Conservation (phyloP, 2,888 invertebrate species). For the Caenorhabditis sp. region DNA sequence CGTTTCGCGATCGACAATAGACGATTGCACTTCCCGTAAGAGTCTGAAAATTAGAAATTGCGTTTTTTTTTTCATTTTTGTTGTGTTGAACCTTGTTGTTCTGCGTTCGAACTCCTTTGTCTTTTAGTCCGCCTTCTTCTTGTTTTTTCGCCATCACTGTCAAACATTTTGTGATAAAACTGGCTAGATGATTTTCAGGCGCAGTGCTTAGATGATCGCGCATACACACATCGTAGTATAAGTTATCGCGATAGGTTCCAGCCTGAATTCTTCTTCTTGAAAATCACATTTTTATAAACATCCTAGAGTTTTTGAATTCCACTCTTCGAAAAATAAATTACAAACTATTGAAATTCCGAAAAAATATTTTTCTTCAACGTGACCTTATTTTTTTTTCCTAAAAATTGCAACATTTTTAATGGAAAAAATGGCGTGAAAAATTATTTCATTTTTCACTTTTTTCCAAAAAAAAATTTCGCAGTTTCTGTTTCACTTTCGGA, state of each 20-base stretch:
- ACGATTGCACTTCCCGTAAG: constrained; percentile 78
- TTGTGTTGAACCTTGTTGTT: constrained; percentile 9
- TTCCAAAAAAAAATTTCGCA: too few species aligned
- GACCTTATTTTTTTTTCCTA: too few species aligned
- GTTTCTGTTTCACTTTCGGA: too few species aligned
- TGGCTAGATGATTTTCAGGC: constrained; percentile 74
- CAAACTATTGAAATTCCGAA: too few species aligned
- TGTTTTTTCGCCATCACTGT: constrained; percentile 8
- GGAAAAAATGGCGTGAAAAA: too few species aligned
- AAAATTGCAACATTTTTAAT: too few species aligned
- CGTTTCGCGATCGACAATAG: constrained; percentile 91
- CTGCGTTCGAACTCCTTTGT: constrained; percentile 2
- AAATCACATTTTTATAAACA: too few species aligned
- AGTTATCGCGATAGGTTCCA: constrained; percentile 88
- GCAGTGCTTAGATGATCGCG: constrained; percentile 79
- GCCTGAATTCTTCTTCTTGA: too few species aligned
- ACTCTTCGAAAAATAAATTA: too few species aligned
- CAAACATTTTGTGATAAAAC: constrained; percentile 65
- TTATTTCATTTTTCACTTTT: too few species aligned
- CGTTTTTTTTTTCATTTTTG: not conserved
- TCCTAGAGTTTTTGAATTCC: too few species aligned
- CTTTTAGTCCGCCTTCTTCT: not conserved
- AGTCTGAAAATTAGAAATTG: not conserved
- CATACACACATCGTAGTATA: constrained; percentile 91
- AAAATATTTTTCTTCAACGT: too few species aligned